These are phyloP conservation scores for Phasianus colchicus DNA, from an alignment of 2,113 vertebrate species.

Conservation along the genomic window DNA sequence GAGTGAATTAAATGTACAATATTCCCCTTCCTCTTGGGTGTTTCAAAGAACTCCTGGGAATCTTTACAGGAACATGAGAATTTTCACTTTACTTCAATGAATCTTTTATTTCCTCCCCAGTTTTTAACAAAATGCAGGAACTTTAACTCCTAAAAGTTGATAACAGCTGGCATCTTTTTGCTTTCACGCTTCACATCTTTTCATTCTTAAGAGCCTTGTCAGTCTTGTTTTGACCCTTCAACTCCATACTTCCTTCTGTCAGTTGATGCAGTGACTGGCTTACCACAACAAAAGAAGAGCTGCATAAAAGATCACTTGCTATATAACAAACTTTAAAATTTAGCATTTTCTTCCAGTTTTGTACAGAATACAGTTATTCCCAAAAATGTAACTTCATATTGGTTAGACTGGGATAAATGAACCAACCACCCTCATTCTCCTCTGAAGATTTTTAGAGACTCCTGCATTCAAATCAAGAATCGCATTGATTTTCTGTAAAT, in stretches of 20 bases:
- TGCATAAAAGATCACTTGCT: not conserved
- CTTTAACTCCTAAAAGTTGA: conserved; percentile 52
- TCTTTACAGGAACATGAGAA: conserved; percentile 21
- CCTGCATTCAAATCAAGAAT: not conserved
- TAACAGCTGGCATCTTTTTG: conserved; percentile 56
- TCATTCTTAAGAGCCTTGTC: conserved; percentile 47
- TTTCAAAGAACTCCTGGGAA: conserved; percentile 1
- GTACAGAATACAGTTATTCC: not conserved
- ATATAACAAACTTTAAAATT: conserved; percentile 6
- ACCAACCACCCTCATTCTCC: not conserved
- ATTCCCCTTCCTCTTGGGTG: not conserved
- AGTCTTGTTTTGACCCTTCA: conserved; percentile 53
- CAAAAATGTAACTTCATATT: not conserved
- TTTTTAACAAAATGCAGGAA: conserved; percentile 52
- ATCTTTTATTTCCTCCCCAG: conserved; percentile 28
- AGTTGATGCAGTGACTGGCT: conserved; percentile 22
- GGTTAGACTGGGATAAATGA: conserved; percentile 31
- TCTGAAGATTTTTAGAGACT: conserved; percentile 53
- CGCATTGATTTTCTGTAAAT: conserved; percentile 51
- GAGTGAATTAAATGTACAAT: not conserved
- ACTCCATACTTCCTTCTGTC: conserved; percentile 21
- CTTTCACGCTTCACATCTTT: conserved; percentile 55
- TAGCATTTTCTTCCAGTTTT: not conserved
- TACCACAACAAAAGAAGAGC: not conserved
- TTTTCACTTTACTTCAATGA: conserved; percentile 43